Base-by-base conservation (phyloP, 2,888 invertebrate species). In the Eupeodes luniger region DNA sequence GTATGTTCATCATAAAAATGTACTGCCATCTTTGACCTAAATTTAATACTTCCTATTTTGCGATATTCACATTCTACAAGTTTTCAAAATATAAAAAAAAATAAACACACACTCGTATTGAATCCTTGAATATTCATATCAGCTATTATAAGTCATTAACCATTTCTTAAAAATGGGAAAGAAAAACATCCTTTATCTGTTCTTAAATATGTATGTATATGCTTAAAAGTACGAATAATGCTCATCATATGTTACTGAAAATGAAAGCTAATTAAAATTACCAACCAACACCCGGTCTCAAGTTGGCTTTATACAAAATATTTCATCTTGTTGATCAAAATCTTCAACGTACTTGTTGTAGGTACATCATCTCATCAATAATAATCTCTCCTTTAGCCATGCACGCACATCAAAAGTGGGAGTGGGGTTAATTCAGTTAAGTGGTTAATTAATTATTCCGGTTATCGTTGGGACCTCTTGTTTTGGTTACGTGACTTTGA, bases 361-460 rank as follows among this genome's bases (percentile, higher is more conserved):
- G 40, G 40, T 40, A 12, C 10, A 59, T 51, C 34, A 36, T 67
- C 67, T 51, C 51, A 51, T 67, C 51, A 67, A 67, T 67, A 49
- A 36, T 40, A 40, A 40, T 40, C 40, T 7, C 67, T 51, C n/a
- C n/a, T 10, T 67, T 5, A 1, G 9, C 12, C 44, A 16, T 9
- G 2, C 10, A 51, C n/a, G 10, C 14, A 36, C 34, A 51, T 11
- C 57, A 10, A 1, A 7, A 47, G 0, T 4, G 14, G n/a, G 49
- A 5, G 36, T n/a, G 36, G 27, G 27, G 27, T 27, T 27, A 16
- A 1, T 53, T 67, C 12, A 40, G 12, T 55, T 70, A 40, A 70
- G 69, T 70, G 53, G 40, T 14, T 70, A 55, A 40, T 55, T 70
- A 70, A 70, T 70, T 70, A 70, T 70, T 55, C 11, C 51, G 11